These are phyloP conservation scores for Uropsilus gracilis DNA, from an alignment of 2,113 vertebrate genomes.

Conservation along the genomic window DNA sequence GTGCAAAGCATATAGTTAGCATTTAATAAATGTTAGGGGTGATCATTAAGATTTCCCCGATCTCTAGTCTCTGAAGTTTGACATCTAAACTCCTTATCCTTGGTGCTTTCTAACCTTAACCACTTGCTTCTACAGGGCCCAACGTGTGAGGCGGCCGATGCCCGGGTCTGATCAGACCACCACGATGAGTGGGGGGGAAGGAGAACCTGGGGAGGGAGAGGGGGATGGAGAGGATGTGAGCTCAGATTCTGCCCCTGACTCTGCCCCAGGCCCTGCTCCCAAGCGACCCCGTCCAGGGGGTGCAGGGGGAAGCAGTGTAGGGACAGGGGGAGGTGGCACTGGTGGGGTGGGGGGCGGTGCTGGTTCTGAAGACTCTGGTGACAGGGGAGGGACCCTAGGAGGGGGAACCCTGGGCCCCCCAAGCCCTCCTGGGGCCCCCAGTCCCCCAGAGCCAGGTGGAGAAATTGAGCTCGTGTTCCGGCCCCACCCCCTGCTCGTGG, in stretches of 20 bases:
- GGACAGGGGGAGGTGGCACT: constrained; percentile 82
- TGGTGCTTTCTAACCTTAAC: constrained; percentile 11
- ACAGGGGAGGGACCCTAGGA: constrained; percentile 82
- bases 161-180: constrained; percentile 92
- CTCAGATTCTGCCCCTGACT: constrained; percentile 79
- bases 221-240: constrained; percentile 80
- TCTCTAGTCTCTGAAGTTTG: background rate
- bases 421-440: constrained; percentile 83
- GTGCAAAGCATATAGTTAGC: background rate
- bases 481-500: constrained; percentile 92
- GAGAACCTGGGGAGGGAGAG: constrained; percentile 82
- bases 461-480: constrained; percentile 95
- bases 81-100: background rate
- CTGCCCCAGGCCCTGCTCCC: constrained; percentile 86
- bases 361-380: constrained; percentile 89
- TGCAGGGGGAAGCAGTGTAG: constrained; percentile 82
- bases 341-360: constrained; percentile 76
- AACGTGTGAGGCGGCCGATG: constrained; percentile 89
- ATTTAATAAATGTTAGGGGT: background rate
- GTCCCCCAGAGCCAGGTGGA: constrained; percentile 86
- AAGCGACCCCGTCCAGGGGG: constrained; percentile 85
- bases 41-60: background rate
- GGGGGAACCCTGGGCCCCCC: constrained; percentile 82
- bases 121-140: constrained; percentile 85
- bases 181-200: constrained; percentile 93